Evolutionary conservation across 2,888 invertebrate genomes (phyloP), one percentile per base, ranked within the genome.

Genomic region (Apoda limacodes): DNA sequence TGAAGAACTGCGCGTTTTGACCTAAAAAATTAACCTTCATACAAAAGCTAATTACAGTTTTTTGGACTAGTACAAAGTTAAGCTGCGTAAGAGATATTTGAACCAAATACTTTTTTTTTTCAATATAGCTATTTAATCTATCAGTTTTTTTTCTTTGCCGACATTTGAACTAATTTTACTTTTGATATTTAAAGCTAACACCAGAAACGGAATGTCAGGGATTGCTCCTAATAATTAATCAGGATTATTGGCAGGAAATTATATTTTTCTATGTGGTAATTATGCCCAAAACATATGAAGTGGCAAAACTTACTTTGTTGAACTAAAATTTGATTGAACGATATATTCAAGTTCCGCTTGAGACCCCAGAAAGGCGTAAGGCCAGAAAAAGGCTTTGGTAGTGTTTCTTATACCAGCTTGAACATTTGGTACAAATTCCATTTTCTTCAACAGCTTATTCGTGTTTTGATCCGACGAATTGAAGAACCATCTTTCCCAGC

Each of bases 361-460:
- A 0, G 92, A 91, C 6, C 89, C 90, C 1, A 92, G 64, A 52
- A 90, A 91, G 0, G 92, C 89, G 48, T 91, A 90, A 1, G 88
- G 86, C 87, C 89, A 89, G 50, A 90, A 89, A 52, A 88, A 89
- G 3, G 89, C 88, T 43, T 84, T 84, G 0, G 90, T 89, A 0
- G 88, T 88, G 55, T 91, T 90, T 28, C 82, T 83, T 4, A 93
- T 82, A 1, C 92, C 92, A 7, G 86, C 82, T 43, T 84, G 82
- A 2, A 91, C 67, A 27, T 82, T 80, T 0, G 86, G 78, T 2
- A 92, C 87, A 9, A 86, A 80, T 54, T 91, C 89, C 36, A 90
- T 62, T 53, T 86, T 85, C 44, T 81, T 84, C 25, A 89, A 72
- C 5, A 92, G 65, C 47, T 82, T 85, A 14, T 76, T 71, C 0